Evolutionary conservation across 2,888 invertebrate genomes (phyloP).

Genomic region (Ariolimax columbianus): DNA sequence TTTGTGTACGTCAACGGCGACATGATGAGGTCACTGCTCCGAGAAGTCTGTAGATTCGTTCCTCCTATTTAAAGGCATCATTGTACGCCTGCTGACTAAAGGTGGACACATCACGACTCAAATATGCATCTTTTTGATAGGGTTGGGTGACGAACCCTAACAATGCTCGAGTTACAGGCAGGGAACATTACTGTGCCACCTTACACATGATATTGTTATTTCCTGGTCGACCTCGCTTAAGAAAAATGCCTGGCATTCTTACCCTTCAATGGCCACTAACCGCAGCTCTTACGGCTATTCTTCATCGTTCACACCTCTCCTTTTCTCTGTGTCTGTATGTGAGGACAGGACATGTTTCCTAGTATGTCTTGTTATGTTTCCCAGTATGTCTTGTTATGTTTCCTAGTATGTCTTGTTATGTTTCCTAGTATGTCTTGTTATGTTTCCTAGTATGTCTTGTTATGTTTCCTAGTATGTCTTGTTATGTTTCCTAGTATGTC

Average conservation of each 20-base stretch:
- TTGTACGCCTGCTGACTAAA: constrained; percentile 1
- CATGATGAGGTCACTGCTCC: not conserved
- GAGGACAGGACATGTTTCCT: too few species aligned
- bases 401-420: too few species aligned
- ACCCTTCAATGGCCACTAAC: not conserved
- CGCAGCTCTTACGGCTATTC: not conserved
- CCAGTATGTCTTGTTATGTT: too few species aligned
- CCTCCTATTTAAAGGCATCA: not conserved
- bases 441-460: too few species aligned
- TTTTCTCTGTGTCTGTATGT: not conserved
- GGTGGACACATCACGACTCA: constrained; percentile 8
- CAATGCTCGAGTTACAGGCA: not conserved
- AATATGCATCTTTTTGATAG: not conserved
- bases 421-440: too few species aligned
- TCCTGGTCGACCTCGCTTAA: not conserved
- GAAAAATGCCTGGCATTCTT: not conserved
- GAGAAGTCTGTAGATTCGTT: not conserved
- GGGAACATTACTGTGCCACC: not conserved
- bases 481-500: too few species aligned
- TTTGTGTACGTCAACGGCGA: too few species aligned
- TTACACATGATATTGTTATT: not conserved
- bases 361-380: too few species aligned
- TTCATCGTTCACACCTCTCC: too few species aligned
- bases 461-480: too few species aligned
- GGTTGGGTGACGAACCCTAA: not conserved